Conservation (phyloP, 2,888 invertebrate species). For the Atethmia centrago region DNA sequence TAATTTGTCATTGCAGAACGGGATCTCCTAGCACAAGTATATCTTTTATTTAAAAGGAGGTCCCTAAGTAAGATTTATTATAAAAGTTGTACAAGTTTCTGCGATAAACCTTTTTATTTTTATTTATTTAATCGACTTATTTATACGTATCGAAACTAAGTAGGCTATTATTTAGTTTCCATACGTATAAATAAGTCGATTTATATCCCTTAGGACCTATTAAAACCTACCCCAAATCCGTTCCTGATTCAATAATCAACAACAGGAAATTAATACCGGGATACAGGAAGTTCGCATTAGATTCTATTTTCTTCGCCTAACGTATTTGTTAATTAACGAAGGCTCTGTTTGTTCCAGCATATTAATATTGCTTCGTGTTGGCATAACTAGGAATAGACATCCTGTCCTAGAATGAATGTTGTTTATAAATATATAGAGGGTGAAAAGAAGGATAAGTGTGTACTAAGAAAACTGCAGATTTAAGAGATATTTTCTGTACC, state of each 20-base stretch:
- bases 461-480: neutral
- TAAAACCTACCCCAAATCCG: conserved; percentile 14
- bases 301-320: conserved; percentile 28
- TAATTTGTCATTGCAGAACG: too few species aligned
- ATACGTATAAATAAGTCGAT: neutral
- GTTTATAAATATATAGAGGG: neutral
- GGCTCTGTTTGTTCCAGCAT: conserved; percentile 24
- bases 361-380: conserved; percentile 20
- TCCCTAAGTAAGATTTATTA: too few species aligned
- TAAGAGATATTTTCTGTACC: too few species aligned
- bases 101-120: too few species aligned
- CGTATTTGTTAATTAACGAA: conserved; percentile 31
- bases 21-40: too few species aligned
- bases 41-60: too few species aligned
- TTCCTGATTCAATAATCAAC: conserved; percentile 15
- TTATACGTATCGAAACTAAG: too few species aligned
- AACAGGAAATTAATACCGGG: conserved; percentile 48
- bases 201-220: neutral
- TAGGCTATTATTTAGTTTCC: neutral
- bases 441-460: neutral
- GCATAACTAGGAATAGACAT: neutral
- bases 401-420: neutral
- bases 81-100: too few species aligned
- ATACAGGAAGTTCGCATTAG: conserved; percentile 13
- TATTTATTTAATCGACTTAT: too few species aligned